Evolutionary conservation across 2,113 vertebrate genomes (phyloP).

Genomic region (Eulacestoma nigropectus): DNA sequence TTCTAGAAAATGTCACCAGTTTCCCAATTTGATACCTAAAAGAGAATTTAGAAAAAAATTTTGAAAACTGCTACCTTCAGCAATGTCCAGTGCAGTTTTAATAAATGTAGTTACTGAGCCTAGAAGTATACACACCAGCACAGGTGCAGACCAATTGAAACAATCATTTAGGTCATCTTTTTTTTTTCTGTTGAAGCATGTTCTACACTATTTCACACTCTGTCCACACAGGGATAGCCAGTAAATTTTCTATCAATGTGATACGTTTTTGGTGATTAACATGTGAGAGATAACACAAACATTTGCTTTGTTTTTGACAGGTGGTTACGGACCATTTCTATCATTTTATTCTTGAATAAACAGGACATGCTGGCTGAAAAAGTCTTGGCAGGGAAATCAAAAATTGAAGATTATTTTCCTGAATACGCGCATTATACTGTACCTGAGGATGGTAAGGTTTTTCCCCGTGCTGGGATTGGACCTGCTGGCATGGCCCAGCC

Average conservation of each 20-base stretch:
- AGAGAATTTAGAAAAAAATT: neutral
- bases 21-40: neutral
- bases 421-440: conserved; percentile 95
- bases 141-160: neutral
- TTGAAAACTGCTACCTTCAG: neutral
- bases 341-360: conserved; percentile 98
- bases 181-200: neutral
- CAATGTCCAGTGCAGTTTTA: neutral
- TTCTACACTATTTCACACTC: neutral
- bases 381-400: conserved; percentile 98
- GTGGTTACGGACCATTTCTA: conserved; percentile 98
- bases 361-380: conserved; percentile 99
- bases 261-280: neutral
- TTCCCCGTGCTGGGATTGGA: neutral
- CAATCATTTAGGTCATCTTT: neutral
- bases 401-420: conserved; percentile 99
- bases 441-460: conserved; percentile 91
- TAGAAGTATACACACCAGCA: neutral
- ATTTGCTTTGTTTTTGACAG: conserved; percentile 67
- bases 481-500: neutral
- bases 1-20: neutral
- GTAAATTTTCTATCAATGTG: neutral
- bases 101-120: neutral
- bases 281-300: neutral
- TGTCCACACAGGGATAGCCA: neutral